Percentiles rank a stretch among this genome's conserved stretches.
phyloP scores from a whole-genome alignment of 2,113 vertebrate genomes.

The Ptyas mucosa region DNA sequence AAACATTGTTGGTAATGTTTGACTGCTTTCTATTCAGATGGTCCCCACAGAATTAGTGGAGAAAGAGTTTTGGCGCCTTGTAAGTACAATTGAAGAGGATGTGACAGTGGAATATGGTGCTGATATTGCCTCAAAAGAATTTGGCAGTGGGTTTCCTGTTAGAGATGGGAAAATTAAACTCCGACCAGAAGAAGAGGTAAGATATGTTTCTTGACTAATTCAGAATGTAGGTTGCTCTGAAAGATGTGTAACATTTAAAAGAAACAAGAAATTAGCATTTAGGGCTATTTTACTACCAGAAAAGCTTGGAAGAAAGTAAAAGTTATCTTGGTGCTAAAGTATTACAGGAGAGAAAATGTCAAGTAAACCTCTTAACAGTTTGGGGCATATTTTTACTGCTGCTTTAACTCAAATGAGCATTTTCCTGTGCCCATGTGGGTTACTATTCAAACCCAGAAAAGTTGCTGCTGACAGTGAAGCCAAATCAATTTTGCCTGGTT shows the following conservation, averaged over 20 bases:
- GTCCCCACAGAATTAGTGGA: conserved; percentile 97
- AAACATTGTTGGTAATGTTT: conserved; percentile 4
- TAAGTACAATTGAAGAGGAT: conserved; percentile 95
- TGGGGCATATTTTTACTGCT: background rate
- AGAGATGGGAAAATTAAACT: conserved; percentile 86
- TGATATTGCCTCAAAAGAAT: conserved; percentile 96
- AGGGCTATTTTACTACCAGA: background rate
- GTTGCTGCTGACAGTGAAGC: background rate
- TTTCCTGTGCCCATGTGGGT: background rate
- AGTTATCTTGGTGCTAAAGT: background rate
- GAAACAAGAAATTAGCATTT: background rate
- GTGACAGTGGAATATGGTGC: conserved; percentile 98
- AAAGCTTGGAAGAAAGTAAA: background rate
- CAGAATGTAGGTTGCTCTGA: background rate
- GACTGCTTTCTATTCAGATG: conserved; percentile 75
- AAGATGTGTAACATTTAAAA: background rate
- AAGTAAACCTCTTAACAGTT: background rate
- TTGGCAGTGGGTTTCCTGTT: conserved; percentile 96
- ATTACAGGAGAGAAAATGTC: background rate
- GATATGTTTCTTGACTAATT: background rate
- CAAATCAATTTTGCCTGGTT: background rate
- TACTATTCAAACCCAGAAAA: background rate
- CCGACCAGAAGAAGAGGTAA: conserved; percentile 88
- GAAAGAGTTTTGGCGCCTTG: conserved; percentile 97
- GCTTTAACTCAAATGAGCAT: background rate